Evolutionary conservation across 1,140 invertebrate species (phyloP).

Genomic region (Cepaea nemoralis): DNA sequence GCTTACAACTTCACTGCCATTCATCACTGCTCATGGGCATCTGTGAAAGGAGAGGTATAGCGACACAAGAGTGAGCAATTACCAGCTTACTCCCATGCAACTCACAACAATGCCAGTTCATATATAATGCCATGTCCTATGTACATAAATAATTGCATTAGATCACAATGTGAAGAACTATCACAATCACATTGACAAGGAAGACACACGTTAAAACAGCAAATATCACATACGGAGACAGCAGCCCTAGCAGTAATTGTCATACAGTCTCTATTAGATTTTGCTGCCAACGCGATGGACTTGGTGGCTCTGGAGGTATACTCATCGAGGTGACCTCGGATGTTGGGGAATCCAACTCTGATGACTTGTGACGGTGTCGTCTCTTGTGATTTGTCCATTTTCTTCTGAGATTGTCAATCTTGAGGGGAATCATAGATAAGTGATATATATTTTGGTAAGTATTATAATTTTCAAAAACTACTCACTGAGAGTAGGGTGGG

Average conservation of each 20-base stretch:
- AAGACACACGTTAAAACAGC: conserved; percentile 44
- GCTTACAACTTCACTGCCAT: too few species aligned
- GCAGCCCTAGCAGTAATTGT: conserved; percentile 64
- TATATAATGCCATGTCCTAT: too few species aligned
- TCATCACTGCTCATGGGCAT: too few species aligned
- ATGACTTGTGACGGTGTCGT: conserved; percentile 8
- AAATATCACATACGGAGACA: conserved; percentile 55
- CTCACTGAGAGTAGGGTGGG: too few species aligned
- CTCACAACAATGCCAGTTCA: too few species aligned
- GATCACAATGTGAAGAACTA: conserved; percentile 8
- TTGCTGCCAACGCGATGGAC: conserved; percentile 4
- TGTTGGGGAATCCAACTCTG: not conserved
- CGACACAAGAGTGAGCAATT: too few species aligned
- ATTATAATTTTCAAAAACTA: too few species aligned
- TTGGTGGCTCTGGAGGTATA: conserved; percentile 35
- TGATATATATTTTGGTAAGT: too few species aligned
- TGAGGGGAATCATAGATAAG: too few species aligned
- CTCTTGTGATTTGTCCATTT: conserved; percentile 10
- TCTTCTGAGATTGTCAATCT: conserved; percentile 14
- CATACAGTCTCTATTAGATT: conserved; percentile 53
- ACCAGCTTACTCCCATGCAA: too few species aligned
- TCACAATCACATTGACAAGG: conserved; percentile 31
- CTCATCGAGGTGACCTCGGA: not conserved
- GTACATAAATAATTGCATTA: too few species aligned
- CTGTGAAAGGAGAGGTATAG: too few species aligned